Evolutionary conservation across 2,888 invertebrate genomes (phyloP).

Genomic region (Stenichneumon culpator): DNA sequence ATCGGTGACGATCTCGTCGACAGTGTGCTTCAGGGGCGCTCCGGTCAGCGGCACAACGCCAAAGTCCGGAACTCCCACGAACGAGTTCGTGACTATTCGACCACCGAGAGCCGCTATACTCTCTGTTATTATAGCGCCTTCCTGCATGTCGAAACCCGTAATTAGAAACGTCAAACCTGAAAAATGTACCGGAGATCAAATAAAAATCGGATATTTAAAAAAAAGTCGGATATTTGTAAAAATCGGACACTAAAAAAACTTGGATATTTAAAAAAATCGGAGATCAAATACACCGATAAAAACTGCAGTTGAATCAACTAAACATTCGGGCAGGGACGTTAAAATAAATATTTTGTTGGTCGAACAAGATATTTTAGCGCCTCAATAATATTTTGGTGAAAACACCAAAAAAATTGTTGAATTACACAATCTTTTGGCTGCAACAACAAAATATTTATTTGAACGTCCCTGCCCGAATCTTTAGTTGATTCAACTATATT

Average conservation of each 20-base stretch:
- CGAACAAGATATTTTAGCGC: too few species aligned
- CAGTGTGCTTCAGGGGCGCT: constrained; percentile 85
- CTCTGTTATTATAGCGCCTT: constrained; percentile 83
- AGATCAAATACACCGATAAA: too few species aligned
- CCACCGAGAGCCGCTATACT: constrained; percentile 88
- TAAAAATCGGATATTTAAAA: neutral
- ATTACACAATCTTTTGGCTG: too few species aligned
- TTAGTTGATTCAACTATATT: too few species aligned
- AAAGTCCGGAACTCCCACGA: constrained; percentile 88
- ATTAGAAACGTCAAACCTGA: constrained; percentile 84
- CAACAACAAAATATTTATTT: too few species aligned
- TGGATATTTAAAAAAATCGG: constrained; percentile 12
- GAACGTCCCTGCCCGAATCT: too few species aligned
- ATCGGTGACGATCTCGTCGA: constrained; percentile 89
- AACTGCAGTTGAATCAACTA: too few species aligned
- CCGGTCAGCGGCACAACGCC: constrained; percentile 88
- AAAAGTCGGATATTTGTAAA: too few species aligned
- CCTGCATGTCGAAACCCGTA: constrained; percentile 85
- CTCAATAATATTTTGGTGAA: too few species aligned
- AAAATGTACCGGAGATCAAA: neutral
- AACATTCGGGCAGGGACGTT: too few species aligned
- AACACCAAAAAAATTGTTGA: too few species aligned
- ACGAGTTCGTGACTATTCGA: constrained; percentile 85
- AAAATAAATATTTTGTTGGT: too few species aligned
- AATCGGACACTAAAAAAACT: neutral